phyloP scores from a whole-genome alignment of 1,140 invertebrate genomes.

The Formica exsecta region DNA sequence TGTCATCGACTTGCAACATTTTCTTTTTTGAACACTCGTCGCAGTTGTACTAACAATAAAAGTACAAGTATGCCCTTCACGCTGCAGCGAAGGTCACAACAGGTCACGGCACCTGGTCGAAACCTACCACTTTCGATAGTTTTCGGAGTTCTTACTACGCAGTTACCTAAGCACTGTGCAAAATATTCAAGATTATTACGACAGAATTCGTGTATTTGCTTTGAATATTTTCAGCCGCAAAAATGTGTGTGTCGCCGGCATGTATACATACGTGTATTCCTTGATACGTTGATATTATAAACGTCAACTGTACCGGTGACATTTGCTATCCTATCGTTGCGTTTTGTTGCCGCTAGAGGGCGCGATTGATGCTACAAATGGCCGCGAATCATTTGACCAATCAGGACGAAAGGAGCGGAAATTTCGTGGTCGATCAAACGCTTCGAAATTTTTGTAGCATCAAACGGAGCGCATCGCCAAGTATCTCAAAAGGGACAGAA shows the following conservation, averaged over 20 bases:
- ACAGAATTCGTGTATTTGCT: constrained; percentile 38
- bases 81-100: constrained; percentile 49
- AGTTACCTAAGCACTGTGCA: not conserved
- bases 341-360: not conserved
- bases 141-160: not conserved
- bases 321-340: not conserved
- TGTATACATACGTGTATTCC: not conserved
- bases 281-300: not conserved
- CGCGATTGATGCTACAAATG: too few relatives aligned
- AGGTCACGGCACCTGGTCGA: not conserved
- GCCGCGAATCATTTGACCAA: too few relatives aligned
- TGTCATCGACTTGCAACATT: constrained; percentile 22
- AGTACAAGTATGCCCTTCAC: constrained; percentile 30
- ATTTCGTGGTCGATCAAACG: too few relatives aligned
- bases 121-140: not conserved
- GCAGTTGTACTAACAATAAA: not conserved
- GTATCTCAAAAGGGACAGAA: too few relatives aligned
- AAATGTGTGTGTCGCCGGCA: constrained; percentile 13
- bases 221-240: not conserved
- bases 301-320: not conserved
- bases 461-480: too few relatives aligned
- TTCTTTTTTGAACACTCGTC: not conserved
- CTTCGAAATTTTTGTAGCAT: too few relatives aligned
- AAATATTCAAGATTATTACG: not conserved
- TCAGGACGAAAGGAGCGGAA: too few relatives aligned